phyloP scores from a whole-genome alignment of 1,140 invertebrate genomes.

The Hydropsyche tenuis region DNA sequence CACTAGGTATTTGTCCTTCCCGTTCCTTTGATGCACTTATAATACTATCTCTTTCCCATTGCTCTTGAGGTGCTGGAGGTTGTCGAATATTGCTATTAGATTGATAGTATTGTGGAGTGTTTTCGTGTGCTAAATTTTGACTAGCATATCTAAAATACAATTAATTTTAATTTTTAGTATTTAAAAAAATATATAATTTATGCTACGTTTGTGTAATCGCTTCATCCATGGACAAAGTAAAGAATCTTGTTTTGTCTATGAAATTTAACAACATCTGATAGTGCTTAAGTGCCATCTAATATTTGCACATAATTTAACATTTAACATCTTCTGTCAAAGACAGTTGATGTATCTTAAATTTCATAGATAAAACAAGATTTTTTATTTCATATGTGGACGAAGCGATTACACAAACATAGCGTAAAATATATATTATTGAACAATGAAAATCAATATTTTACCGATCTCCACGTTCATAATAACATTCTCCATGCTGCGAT shows the following conservation, averaged over 20 bases:
- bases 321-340: too few relatives aligned
- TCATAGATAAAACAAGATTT: too few relatives aligned
- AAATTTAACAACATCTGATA: too few relatives aligned
- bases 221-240: too few relatives aligned
- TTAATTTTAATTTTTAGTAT: not conserved
- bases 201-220: too few relatives aligned
- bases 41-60: constrained; percentile 52
- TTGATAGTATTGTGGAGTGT: constrained; percentile 24
- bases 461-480: constrained; percentile 54
- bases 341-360: not conserved
- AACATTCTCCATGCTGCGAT: constrained; percentile 50
- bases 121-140: constrained; percentile 39
- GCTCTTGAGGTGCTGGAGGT: constrained; percentile 45
- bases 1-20: constrained; percentile 53
- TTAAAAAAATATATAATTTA: not conserved
- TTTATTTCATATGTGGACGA: too few relatives aligned
- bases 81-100: constrained; percentile 3
- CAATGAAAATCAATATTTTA: constrained; percentile 39
- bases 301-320: too few relatives aligned
- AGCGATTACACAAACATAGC: too few relatives aligned
- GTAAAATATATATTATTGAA: not conserved
- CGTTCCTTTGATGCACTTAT: constrained; percentile 40
- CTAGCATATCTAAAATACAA: constrained; percentile 40
- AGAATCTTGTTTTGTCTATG: too few relatives aligned
- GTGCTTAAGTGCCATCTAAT: too few relatives aligned